phyloP scores from a whole-genome alignment of 2,797 vertebrate genomes.

The Siniperca scherzeri region DNA sequence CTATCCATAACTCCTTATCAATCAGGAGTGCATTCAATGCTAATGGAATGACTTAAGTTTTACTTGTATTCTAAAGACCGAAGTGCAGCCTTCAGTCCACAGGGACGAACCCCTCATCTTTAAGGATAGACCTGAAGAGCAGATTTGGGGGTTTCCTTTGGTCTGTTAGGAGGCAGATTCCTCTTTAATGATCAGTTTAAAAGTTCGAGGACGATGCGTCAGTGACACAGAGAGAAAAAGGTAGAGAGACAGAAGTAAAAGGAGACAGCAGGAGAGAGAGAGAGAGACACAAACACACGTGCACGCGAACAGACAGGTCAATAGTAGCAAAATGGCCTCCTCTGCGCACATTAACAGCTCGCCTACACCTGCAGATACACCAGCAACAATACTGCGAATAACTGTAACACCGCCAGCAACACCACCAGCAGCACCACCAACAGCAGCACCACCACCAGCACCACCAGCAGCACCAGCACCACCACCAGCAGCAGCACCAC shows the following conservation, averaged over 20 bases:
- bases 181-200: not conserved
- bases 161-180: not conserved
- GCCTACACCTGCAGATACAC: no score
- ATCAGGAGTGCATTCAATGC: not conserved
- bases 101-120: not conserved
- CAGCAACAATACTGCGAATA: no score
- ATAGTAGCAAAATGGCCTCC: not conserved
- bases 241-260: not conserved
- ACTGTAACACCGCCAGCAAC: no score
- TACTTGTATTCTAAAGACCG: not conserved
- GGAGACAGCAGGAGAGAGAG: no score
- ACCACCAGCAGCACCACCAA: no score
- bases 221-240: not conserved
- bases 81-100: not conserved
- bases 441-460: no score
- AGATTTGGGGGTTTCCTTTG: not conserved
- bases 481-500: no score
- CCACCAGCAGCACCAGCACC: no score
- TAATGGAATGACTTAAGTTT: not conserved
- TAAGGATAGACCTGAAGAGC: not conserved
- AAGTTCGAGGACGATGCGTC: slow-evolving; percentile 17
- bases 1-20: no score
- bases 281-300: not conserved
- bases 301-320: not conserved
- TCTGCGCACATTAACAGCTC: not conserved